Evolutionary conservation across 2,888 invertebrate genomes (phyloP), one percentile per base, ranked within the genome.

Genomic region (Epistrophe grossulariae): DNA sequence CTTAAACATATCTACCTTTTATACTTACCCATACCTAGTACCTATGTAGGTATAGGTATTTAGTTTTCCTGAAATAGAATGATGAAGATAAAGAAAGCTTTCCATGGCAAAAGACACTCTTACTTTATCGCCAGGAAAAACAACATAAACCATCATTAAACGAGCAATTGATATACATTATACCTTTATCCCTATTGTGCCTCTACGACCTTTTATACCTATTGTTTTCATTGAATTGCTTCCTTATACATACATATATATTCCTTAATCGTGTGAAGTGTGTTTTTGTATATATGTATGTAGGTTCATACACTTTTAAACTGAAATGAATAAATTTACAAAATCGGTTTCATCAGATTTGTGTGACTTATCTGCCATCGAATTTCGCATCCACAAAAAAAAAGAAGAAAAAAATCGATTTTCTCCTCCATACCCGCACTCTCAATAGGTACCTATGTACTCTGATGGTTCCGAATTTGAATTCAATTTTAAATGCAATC

Each of bases 401-500:
- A n/a, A n/a, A n/a, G n/a, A n/a, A n/a, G n/a, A n/a, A 62, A 15
- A 19, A 72, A 62, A 70, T 72, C 66, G 50, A 62, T 80, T 28
- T 15, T 72, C 38, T 70, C 31, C 31, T 62, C 28, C 76, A 24
- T 28, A 24, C 3, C 24, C 48, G 9, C 9, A 6, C 35, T 35
- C 35, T 35, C 31, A 6, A 7, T 31, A 2, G 2, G 5, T 28
- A 5, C 5, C 28, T 28, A 4, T 31, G 28, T 38, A 3, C 19
- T 8, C 15, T 85, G 15, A 10, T 31, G 24, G 35, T 19, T 50
- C 5, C 13, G 19, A 50, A 68, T 82, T 70, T 82, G 79, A 85
- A 85, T 85, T 85, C 64, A 85, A 85, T 85, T n/a, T 82, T 74
- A 71, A 85, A 74, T 82, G 78, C 82, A 85, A 85, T 85, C 85